Evolutionary conservation across 2,113 vertebrate genomes (phyloP).

Genomic region (Orientallactaga bullata): DNA sequence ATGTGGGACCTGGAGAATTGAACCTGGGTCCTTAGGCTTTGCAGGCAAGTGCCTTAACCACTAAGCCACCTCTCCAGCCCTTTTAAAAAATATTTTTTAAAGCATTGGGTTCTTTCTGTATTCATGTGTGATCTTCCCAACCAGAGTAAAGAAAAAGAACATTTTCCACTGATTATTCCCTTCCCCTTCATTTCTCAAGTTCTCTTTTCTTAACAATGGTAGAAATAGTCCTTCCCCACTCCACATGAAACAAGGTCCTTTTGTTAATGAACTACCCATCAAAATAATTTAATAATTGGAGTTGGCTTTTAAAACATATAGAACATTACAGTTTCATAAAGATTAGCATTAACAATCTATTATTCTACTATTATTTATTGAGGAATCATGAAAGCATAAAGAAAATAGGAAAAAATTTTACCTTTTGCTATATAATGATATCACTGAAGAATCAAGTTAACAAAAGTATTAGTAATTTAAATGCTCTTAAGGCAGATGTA

Average conservation of each 20-base stretch:
- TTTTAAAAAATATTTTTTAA: not conserved
- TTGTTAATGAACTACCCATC: conserved; percentile 17
- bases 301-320: conserved; percentile 43
- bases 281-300: conserved; percentile 31
- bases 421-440: not conserved
- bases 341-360: conserved; percentile 42
- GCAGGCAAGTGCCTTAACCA: too few relatives aligned
- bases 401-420: conserved; percentile 50
- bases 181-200: conserved; percentile 30
- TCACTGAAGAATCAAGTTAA: conserved; percentile 48
- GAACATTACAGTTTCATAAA: conserved; percentile 54
- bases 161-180: conserved; percentile 18
- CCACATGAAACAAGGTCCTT: conserved; percentile 8
- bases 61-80: too few relatives aligned
- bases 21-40: too few relatives aligned
- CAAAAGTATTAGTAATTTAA: conserved; percentile 59
- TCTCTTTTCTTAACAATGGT: conserved; percentile 48
- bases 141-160: conserved; percentile 39
- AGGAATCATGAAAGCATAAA: conserved; percentile 66
- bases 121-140: not conserved
- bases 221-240: not conserved
- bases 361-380: conserved; percentile 39
- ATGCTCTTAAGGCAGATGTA: conserved; percentile 46
- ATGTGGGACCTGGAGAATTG: too few relatives aligned
- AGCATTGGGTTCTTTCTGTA: not conserved